A percentile compares a stretch with the other conserved stretches of the same genome.
phyloP scores from a whole-genome alignment of 2,113 vertebrate genomes.

The Puffinus mauretanicus region DNA sequence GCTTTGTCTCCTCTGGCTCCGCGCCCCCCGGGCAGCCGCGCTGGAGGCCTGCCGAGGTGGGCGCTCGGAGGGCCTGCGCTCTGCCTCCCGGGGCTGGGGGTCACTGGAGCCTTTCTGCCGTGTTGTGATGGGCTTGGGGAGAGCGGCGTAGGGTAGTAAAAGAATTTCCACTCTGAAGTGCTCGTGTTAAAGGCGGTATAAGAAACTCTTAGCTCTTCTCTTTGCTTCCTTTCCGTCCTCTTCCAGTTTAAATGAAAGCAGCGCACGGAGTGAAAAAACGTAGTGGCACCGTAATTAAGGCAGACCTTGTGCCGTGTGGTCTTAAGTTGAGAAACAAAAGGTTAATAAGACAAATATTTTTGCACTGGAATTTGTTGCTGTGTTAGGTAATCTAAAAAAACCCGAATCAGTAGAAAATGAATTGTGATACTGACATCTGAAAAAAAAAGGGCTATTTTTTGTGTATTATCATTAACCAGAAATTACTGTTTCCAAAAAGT shows the following conservation, averaged over 20 bases:
- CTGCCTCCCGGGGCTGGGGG: no score
- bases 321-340: background rate
- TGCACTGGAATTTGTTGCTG: background rate
- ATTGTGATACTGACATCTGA: background rate
- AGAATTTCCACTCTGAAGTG: background rate
- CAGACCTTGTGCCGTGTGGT: background rate
- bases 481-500: background rate
- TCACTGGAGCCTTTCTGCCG: background rate
- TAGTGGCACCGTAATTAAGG: background rate
- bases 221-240: background rate
- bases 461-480: background rate
- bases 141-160: accelerated
- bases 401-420: background rate
- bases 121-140: background rate
- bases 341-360: background rate
- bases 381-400: background rate
- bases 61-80: background rate
- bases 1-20: slow-evolving; percentile 24
- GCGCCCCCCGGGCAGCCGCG: background rate
- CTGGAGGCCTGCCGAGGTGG: background rate
- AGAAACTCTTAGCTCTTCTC: no score
- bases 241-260: background rate
- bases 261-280: background rate
- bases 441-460: accelerated
- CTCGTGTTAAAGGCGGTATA: accelerated